Conservation (phyloP, 2,797 vertebrate genomes). For the Chelidonichthys spinosus region DNA sequence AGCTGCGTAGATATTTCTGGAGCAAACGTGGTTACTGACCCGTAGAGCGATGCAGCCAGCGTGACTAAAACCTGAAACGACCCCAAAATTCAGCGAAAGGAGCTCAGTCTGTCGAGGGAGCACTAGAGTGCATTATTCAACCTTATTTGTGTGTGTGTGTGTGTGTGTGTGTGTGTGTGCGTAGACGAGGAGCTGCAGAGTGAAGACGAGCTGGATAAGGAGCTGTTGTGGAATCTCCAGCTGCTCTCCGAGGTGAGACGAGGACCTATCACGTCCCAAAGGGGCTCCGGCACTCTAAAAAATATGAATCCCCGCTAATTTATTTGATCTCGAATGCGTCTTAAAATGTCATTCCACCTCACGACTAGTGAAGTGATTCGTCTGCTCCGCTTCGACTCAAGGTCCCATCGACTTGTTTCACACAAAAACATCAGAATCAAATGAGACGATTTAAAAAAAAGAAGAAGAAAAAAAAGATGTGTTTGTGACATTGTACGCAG, state of each 20-base stretch:
- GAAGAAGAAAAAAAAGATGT: background rate
- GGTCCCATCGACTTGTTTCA: background rate
- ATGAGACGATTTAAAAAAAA: slow-evolving; percentile 6
- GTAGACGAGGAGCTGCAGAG: slow-evolving; percentile 92
- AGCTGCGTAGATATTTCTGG: slow-evolving; percentile 2
- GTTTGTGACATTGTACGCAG: slow-evolving; percentile 4
- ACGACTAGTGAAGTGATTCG: background rate
- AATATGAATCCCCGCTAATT: background rate
- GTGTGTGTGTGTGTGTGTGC: slow-evolving; percentile 40
- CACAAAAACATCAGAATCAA: background rate
- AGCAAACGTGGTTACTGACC: background rate
- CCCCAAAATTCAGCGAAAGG: slow-evolving; percentile 14
- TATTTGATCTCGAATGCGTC: background rate
- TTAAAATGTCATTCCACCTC: slow-evolving; percentile 5
- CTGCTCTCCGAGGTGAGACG: slow-evolving; percentile 94
- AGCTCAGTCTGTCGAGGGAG: slow-evolving; percentile 40
- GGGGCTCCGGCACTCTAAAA: slow-evolving; percentile 26
- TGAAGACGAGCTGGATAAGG: slow-evolving; percentile 96
- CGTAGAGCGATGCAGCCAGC: background rate
- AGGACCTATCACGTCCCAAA: slow-evolving; percentile 10
- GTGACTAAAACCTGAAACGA: slow-evolving; percentile 39
- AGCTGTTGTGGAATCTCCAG: slow-evolving; percentile 97
- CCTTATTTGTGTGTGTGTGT: slow-evolving; percentile 32
- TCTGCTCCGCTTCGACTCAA: background rate
- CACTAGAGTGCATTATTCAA: slow-evolving; percentile 32